A percentile compares a stretch with the other conserved stretches of the same genome.
Conservation (phyloP, 1,140 invertebrate species). For the Araneus ventricosus region DNA sequence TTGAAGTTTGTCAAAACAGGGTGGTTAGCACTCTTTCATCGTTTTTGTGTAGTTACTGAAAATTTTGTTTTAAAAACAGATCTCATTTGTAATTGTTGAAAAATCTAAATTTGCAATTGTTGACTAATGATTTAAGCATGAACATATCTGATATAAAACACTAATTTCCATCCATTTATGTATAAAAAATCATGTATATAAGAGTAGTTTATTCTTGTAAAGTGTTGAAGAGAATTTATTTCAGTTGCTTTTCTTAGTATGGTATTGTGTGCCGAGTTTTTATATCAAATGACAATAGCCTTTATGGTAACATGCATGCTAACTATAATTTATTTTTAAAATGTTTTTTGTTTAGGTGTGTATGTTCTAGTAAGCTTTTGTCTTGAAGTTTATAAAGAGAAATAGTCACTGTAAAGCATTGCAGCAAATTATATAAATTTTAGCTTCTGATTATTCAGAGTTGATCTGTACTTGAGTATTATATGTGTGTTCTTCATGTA, state of each 20-base stretch:
- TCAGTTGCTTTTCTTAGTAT: background rate
- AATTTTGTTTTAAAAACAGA: too few species aligned
- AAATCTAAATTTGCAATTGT: too few species aligned
- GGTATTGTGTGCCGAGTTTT: background rate
- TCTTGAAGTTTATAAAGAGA: background rate
- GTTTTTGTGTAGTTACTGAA: too few species aligned
- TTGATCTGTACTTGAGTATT: conserved; percentile 9
- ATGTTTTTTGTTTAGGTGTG: background rate
- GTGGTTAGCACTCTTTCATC: too few species aligned
- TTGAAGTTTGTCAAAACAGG: too few species aligned
- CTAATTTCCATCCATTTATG: conserved; percentile 8
- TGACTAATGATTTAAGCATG: background rate
- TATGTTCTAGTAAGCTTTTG: background rate
- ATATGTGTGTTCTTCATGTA: background rate
- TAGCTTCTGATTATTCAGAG: background rate
- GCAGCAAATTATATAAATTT: background rate
- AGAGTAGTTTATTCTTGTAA: background rate
- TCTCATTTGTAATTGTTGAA: too few species aligned
- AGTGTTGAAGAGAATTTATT: background rate
- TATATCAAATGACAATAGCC: background rate
- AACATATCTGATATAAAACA: background rate
- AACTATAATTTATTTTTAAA: conserved; percentile 3
- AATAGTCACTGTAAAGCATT: background rate
- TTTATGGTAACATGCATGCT: conserved; percentile 12
- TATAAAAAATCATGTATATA: background rate